phyloP scores from a whole-genome alignment of 1,140 invertebrate species.

The Ips nitidus region DNA sequence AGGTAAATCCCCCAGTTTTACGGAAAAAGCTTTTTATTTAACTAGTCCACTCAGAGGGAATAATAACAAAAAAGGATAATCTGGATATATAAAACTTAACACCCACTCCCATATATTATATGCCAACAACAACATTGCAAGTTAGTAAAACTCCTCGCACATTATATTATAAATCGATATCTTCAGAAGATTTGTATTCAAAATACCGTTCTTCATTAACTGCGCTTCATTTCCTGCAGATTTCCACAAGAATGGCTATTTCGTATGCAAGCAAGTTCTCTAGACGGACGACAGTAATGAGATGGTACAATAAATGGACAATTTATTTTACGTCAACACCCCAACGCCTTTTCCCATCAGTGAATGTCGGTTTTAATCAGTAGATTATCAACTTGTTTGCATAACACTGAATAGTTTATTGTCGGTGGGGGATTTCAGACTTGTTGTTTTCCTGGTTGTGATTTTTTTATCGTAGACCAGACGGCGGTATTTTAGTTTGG shows the following conservation, averaged over 20 bases:
- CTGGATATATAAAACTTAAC: neutral
- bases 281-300: neutral
- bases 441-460: too few species aligned
- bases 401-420: neutral
- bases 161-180: neutral
- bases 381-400: conserved; percentile 2
- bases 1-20: neutral
- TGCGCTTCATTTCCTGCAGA: neutral
- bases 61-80: neutral
- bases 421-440: too few species aligned
- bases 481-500: too few species aligned
- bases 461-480: too few species aligned
- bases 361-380: neutral
- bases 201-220: neutral
- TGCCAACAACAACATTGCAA: neutral
- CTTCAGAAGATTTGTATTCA: neutral
- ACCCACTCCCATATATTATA: neutral
- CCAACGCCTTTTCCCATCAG: neutral
- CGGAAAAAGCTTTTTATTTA: neutral
- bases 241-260: neutral
- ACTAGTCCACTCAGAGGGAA: neutral
- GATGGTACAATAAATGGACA: neutral
- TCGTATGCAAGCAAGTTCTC: neutral
- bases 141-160: neutral
- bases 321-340: conserved; percentile 1